Conservation (phyloP, 2,797 vertebrate genomes). For the Antennarius maculatus region DNA sequence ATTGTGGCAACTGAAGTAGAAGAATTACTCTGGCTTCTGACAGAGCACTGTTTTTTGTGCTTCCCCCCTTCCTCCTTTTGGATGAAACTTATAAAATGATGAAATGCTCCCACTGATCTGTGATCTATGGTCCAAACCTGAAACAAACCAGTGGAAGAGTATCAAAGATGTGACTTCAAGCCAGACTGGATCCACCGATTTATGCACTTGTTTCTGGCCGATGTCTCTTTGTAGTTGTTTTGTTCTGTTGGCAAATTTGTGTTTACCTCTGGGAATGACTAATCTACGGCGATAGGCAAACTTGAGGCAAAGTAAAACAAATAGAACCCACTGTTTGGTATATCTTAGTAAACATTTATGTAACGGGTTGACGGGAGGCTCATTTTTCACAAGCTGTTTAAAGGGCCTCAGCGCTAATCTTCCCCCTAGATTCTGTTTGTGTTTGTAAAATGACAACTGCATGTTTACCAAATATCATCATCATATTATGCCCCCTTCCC, state of each 20-base stretch:
- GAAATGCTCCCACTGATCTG: conserved; percentile 65
- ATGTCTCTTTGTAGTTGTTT: conserved; percentile 78
- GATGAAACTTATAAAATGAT: conserved; percentile 67
- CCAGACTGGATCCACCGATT: conserved; percentile 65
- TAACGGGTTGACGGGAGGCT: conserved; percentile 65
- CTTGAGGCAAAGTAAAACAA: conserved; percentile 77
- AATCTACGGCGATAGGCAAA: conserved; percentile 68
- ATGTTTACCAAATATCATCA: conserved; percentile 73
- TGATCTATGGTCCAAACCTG: conserved; percentile 68
- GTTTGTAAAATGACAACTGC: conserved; percentile 66
- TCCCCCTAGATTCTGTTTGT: conserved; percentile 71
- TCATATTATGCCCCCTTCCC: conserved; percentile 36
- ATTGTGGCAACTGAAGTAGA: conserved; percentile 67
- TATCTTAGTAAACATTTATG: conserved; percentile 80
- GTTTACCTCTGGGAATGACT: conserved; percentile 69
- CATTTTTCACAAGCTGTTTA: conserved; percentile 75
- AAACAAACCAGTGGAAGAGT: conserved; percentile 72
- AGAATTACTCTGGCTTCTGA: conserved; percentile 67
- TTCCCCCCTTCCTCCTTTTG: conserved; percentile 68
- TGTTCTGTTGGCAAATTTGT: conserved; percentile 67
- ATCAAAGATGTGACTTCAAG: conserved; percentile 69
- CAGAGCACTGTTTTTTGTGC: conserved; percentile 31
- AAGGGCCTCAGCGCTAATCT: conserved; percentile 60
- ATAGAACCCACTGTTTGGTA: conserved; percentile 77
- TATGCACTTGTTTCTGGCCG: conserved; percentile 75